phyloP scores from a whole-genome alignment of 2,888 invertebrate genomes.

The Malacosoma neustria region DNA sequence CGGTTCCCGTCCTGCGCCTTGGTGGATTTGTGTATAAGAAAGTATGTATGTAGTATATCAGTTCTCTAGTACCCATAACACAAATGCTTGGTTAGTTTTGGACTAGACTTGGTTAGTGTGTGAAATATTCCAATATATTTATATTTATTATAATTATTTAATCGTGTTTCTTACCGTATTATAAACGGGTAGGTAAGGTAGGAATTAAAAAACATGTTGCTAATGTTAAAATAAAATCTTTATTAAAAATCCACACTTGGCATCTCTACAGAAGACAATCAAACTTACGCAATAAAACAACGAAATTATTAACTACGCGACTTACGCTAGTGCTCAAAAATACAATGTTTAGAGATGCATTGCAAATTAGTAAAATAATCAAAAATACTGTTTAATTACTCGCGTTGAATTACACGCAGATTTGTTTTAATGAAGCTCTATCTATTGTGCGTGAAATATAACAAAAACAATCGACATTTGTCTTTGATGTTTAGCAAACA shows the following conservation, averaged over 20 bases:
- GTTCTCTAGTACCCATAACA: no score
- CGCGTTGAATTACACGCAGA: not conserved
- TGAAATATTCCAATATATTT: no score
- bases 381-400: slow-evolving; percentile 2
- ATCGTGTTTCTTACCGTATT: no score
- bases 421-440: not conserved
- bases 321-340: slow-evolving; percentile 40
- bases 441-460: not conserved
- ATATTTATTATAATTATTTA: no score
- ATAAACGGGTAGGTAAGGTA: no score
- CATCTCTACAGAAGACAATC: slow-evolving; percentile 51
- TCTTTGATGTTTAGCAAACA: not conserved
- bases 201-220: not conserved
- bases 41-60: no score
- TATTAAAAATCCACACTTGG: slow-evolving; percentile 65
- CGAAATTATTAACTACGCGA: slow-evolving; percentile 32
- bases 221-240: slow-evolving; percentile 57
- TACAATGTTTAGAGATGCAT: slow-evolving; percentile 10
- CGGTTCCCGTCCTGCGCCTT: no score
- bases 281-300: slow-evolving; percentile 48
- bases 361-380: slow-evolving; percentile 12
- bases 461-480: not conserved
- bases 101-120: no score
- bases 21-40: no score
- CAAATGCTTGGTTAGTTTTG: no score